Conservation (phyloP, 2,113 vertebrate species). For the Esox niger region DNA sequence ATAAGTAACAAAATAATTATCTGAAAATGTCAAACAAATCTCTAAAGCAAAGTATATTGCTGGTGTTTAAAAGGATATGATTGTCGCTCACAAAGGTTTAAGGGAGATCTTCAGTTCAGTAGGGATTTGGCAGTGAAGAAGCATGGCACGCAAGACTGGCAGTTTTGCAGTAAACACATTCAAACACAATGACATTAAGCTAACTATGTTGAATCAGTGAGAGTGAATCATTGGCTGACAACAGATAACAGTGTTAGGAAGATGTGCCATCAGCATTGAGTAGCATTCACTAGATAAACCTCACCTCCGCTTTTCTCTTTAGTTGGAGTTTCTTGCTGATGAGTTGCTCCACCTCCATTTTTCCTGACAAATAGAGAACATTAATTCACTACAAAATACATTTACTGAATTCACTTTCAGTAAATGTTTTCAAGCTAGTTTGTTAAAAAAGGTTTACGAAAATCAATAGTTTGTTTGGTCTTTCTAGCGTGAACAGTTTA, state of each 20-base stretch:
- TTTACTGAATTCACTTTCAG: too few relatives aligned
- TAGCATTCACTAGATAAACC: conserved; percentile 7
- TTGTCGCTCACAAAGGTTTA: conserved; percentile 5
- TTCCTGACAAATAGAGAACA: conserved; percentile 56
- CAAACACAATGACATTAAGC: not conserved
- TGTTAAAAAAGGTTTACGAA: too few relatives aligned
- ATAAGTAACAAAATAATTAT: conserved; percentile 4
- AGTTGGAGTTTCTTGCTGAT: conserved; percentile 70
- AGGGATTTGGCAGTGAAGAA: not conserved
- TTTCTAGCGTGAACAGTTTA: too few relatives aligned
- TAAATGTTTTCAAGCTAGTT: too few relatives aligned
- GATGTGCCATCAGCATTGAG: not conserved
- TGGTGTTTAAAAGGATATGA: not conserved
- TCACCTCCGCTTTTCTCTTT: conserved; percentile 72
- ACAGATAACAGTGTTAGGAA: not conserved
- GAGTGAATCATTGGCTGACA: not conserved
- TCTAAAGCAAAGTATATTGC: not conserved
- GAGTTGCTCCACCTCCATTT: conserved; percentile 64
- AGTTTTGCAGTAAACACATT: not conserved
- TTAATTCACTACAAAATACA: not conserved
- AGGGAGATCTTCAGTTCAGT: not conserved
- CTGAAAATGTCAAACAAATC: conserved; percentile 8
- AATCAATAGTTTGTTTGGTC: not conserved
- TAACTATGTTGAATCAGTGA: not conserved
- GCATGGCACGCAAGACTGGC: not conserved